Evolutionary conservation across 92 coral and sea anemone genomes (phyloP).

Genomic region (Heteractis magnifica): DNA sequence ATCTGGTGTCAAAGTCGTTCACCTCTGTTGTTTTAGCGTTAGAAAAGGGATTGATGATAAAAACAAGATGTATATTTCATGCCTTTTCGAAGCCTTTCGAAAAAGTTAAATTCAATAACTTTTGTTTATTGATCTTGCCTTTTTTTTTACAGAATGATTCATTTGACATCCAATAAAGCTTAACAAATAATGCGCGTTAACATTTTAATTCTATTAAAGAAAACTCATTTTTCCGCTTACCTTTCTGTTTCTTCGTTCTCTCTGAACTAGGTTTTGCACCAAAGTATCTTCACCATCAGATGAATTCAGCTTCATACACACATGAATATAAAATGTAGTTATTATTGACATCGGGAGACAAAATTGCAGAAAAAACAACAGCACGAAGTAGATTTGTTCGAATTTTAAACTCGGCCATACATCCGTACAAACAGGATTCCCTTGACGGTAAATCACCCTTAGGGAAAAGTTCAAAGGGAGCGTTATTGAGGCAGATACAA

Average conservation of each 20-base stretch:
- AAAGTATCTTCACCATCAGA: conserved; percentile 13
- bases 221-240: conserved; percentile 22
- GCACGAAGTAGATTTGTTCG: conserved; percentile 68
- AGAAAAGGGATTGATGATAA: no score
- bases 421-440: conserved; percentile 73
- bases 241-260: conserved; percentile 65
- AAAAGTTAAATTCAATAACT: neutral
- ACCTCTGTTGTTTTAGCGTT: neutral
- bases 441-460: conserved; percentile 38
- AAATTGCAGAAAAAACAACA: conserved; percentile 71
- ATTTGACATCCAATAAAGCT: neutral
- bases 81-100: neutral
- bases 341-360: conserved; percentile 69
- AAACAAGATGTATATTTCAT: neutral
- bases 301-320: conserved; percentile 51
- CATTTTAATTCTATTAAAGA: neutral
- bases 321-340: conserved; percentile 56
- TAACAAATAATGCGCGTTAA: neutral
- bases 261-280: conserved; percentile 31
- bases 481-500: conserved; percentile 47
- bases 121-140: neutral
- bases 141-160: neutral
- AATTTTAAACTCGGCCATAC: conserved; percentile 74
- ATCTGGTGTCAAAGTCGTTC: neutral
- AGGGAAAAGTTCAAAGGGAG: conserved; percentile 74